A percentile compares a stretch with the other conserved stretches of the same genome.
phyloP scores from a whole-genome alignment of 2,888 invertebrate genomes.

The Blastobasis lacticolella region DNA sequence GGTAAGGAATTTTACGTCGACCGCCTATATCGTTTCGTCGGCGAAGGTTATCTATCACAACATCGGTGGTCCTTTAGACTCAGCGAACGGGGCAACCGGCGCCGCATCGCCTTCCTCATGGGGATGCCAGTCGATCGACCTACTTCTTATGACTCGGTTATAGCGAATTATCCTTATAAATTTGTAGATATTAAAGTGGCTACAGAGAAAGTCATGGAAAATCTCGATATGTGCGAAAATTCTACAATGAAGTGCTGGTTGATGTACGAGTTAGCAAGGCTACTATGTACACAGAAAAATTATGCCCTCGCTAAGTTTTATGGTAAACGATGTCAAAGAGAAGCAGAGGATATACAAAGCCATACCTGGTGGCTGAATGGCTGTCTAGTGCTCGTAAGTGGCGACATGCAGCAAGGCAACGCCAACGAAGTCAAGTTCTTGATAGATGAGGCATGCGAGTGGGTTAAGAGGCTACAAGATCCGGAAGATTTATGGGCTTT shows the following conservation, averaged over 20 bases:
- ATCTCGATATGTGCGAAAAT: slow-evolving; percentile 64
- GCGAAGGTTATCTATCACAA: slow-evolving; percentile 56
- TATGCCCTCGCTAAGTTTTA: slow-evolving; percentile 62
- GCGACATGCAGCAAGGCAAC: slow-evolving; percentile 66
- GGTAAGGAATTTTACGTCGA: slow-evolving; percentile 59
- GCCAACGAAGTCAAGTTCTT: slow-evolving; percentile 58
- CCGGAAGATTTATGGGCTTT: slow-evolving; percentile 58
- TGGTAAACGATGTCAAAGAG: slow-evolving; percentile 58
- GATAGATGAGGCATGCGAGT: slow-evolving; percentile 59
- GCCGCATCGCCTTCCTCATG: slow-evolving; percentile 63
- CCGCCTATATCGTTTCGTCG: slow-evolving; percentile 55
- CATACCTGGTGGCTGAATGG: slow-evolving; percentile 64
- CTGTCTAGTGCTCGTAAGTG: slow-evolving; percentile 57
- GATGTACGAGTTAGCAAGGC: slow-evolving; percentile 57
- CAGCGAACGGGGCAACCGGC: slow-evolving; percentile 59
- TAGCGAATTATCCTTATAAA: slow-evolving; percentile 61
- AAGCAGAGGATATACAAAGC: slow-evolving; percentile 50
- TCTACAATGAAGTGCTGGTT: slow-evolving; percentile 64
- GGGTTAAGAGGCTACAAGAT: slow-evolving; percentile 53
- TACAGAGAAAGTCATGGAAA: slow-evolving; percentile 41
- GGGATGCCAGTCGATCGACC: slow-evolving; percentile 56
- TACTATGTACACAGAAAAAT: slow-evolving; percentile 57
- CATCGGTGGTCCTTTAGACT: slow-evolving; percentile 59
- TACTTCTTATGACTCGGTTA: slow-evolving; percentile 62
- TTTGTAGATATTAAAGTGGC: slow-evolving; percentile 56